Percentiles rank a stretch among this genome's conserved stretches.
phyloP scores from a whole-genome alignment of 2,797 vertebrate genomes.

The Tenualosa ilisha region DNA sequence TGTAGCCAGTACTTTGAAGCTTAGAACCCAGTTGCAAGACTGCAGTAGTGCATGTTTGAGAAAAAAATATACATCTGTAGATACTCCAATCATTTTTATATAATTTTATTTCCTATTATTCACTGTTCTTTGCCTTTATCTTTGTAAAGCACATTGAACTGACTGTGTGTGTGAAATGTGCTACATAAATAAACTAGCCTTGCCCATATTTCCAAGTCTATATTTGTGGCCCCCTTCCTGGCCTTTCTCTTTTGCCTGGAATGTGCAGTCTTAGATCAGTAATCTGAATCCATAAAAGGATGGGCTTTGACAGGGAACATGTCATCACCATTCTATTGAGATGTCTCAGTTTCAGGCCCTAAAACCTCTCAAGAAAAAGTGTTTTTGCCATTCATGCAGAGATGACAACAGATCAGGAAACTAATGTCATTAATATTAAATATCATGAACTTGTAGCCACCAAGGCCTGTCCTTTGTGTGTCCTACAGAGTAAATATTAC shows the following conservation, averaged over 20 bases:
- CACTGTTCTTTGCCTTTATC: too few relatives aligned
- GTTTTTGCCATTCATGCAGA: not conserved
- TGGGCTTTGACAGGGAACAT: slow-evolving; percentile 18
- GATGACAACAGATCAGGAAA: not conserved
- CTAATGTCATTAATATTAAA: not conserved
- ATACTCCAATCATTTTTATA: too few relatives aligned
- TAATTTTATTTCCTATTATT: too few relatives aligned
- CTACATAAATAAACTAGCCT: too few relatives aligned
- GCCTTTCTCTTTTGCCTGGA: slow-evolving; percentile 25
- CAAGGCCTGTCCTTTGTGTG: not conserved
- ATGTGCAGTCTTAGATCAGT: slow-evolving; percentile 28
- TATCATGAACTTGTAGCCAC: not conserved
- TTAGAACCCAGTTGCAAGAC: not conserved
- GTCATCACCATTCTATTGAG: slow-evolving; percentile 22
- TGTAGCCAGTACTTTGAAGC: not conserved
- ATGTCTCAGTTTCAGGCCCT: slow-evolving; percentile 13
- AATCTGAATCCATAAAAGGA: slow-evolving; percentile 31
- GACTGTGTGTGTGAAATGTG: too few relatives aligned
- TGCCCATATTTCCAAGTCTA: not conserved
- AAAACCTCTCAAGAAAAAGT: not conserved
- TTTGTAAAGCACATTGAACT: too few relatives aligned
- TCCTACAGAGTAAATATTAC: not conserved
- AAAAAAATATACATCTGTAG: too few relatives aligned
- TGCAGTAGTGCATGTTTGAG: not conserved
- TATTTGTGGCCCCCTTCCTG: slow-evolving; percentile 1